Evolutionary conservation across 1,140 invertebrate species (phyloP), one percentile per base, ranked within the genome.

Genomic region (Zaprionus capensis): DNA sequence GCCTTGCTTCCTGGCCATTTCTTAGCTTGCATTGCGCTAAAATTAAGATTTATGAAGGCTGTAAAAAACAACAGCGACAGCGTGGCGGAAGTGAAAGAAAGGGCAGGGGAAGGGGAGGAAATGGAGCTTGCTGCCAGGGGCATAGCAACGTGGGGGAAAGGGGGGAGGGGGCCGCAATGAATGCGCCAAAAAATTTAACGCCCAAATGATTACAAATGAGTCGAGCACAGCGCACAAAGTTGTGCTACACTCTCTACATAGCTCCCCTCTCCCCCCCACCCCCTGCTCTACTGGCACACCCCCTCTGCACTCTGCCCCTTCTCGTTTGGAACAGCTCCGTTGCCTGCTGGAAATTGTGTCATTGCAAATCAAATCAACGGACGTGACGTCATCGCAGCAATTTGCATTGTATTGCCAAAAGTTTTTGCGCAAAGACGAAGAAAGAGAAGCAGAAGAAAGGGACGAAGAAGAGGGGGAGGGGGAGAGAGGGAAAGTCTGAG

Each of bases 41-140:
- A 87, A 87, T 87, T 87, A 87, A 87, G 84, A 87, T 87, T 87
- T 87, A 87, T 87, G 84, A 81, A 88, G 78, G 81, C 81, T 88
- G 81, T 87, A 84, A 87, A 87, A 87, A 87, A 87, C 84, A 88
- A 88, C 84, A 88, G 31, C 7, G 56, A 24, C 12, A 15, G 26
- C 26, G 26, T 56, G 7, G 53, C 26, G 20, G 12, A 24, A 7
- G 68, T 56, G 20, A 41, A 38, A 9, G 14, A 34, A 62, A 11
- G 4, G 24, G 4, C 11, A 14, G 12, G 44, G 36, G 31, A 24
- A 6, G 7, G 20, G n/a, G 44, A 2, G 17, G 4, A 26, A 11
- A 15, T 61, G 38, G 9, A n/a, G 55, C 5, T 51, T 51, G 31
- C 26, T 55, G 63, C 49, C 31, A 58, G 53, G 12, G 51, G 51